Evolutionary conservation across 1,140 invertebrate genomes (phyloP).

Genomic region (Drosophila sturtevanti): DNA sequence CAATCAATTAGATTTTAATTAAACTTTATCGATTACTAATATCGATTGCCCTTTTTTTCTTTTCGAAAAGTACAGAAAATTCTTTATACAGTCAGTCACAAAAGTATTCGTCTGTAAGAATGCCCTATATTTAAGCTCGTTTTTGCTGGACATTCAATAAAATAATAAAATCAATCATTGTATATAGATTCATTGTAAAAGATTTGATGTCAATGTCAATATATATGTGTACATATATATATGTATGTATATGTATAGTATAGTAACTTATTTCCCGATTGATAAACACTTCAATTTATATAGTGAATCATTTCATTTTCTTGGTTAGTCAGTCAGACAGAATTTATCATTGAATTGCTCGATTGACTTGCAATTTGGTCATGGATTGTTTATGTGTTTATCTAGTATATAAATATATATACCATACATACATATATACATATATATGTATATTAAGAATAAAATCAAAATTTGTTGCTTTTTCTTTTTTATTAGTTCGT

Average conservation of each 20-base stretch:
- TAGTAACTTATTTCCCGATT: neutral
- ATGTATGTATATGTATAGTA: no score
- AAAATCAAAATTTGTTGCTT: neutral
- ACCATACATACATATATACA: neutral
- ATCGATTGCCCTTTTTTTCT: no score
- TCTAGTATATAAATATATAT: neutral
- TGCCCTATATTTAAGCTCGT: no score
- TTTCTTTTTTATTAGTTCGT: neutral
- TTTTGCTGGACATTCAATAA: no score
- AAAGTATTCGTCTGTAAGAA: no score
- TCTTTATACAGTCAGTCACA: no score
- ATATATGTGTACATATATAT: neutral
- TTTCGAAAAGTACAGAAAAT: no score
- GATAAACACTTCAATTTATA: neutral
- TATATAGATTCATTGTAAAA: no score
- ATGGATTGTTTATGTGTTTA: conserved; percentile 19
- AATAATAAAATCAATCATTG: no score
- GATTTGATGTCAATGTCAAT: no score
- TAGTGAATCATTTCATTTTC: neutral
- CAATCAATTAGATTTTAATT: no score
- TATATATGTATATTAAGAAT: neutral
- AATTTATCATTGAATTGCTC: conserved; percentile 28
- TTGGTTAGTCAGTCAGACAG: conserved; percentile 4
- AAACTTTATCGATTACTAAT: no score
- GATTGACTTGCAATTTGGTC: conserved; percentile 44